Evolutionary conservation across 2,113 vertebrate species (phyloP).

Genomic region (Pantherophis guttatus): DNA sequence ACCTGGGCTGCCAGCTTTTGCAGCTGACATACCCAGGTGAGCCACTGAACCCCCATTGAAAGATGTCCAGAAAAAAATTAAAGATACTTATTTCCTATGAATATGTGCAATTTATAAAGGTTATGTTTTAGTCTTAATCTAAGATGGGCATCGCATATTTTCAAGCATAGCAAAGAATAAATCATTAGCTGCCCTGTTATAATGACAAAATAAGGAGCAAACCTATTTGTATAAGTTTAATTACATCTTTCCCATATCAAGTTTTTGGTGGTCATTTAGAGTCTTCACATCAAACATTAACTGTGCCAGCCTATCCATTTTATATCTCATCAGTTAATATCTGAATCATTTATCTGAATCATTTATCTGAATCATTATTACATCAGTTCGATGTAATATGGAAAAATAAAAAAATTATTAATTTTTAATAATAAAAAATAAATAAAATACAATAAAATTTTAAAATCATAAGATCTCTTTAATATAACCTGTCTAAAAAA

Average conservation of each 20-base stretch:
- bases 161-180: neutral
- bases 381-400: neutral
- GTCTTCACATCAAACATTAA: neutral
- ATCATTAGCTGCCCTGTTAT: neutral
- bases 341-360: neutral
- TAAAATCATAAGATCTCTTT: neutral
- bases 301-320: neutral
- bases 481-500: neutral
- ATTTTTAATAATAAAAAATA: neutral
- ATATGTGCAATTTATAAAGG: neutral
- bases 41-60: too few relatives aligned
- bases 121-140: neutral
- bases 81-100: neutral
- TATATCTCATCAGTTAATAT: neutral
- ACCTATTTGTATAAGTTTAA: neutral
- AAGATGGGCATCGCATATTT: neutral
- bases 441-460: neutral
- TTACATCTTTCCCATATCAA: neutral
- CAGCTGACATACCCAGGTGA: too few relatives aligned
- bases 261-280: neutral
- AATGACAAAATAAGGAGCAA: neutral
- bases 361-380: neutral
- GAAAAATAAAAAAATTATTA: neutral
- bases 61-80: too few relatives aligned
- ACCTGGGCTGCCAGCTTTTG: too few relatives aligned